Conservation (phyloP, 2,113 vertebrate species). For the Recurvirostra avosetta region DNA sequence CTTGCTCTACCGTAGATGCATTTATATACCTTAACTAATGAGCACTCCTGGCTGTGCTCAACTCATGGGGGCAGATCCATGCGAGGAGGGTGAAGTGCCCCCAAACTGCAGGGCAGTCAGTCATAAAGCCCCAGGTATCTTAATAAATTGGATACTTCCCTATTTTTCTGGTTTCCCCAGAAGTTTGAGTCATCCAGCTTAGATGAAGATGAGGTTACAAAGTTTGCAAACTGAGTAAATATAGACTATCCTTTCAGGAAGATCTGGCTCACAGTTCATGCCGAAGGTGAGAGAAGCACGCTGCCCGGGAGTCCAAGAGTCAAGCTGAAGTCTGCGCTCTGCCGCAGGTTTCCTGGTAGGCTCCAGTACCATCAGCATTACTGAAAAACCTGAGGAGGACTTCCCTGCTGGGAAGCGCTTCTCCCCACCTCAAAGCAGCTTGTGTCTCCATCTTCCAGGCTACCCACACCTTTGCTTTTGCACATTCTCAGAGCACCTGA, state of each 20-base stretch:
- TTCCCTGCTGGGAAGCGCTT: rapidly evolving
- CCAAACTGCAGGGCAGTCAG: neutral
- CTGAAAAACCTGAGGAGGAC: neutral
- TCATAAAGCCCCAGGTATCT: neutral
- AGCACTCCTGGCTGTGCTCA: neutral
- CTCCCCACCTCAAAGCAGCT: neutral
- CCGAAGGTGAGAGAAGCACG: neutral
- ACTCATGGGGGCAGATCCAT: rapidly evolving
- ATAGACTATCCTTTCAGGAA: neutral
- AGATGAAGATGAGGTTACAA: neutral
- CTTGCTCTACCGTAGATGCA: rapidly evolving
- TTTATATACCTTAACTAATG: rapidly evolving
- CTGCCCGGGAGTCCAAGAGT: rapidly evolving
- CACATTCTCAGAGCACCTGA: neutral
- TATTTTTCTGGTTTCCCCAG: constrained; percentile 15
- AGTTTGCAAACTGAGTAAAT: neutral
- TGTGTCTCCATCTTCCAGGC: neutral
- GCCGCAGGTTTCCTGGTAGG: neutral
- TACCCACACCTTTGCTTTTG: neutral
- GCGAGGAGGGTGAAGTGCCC: rapidly evolving
- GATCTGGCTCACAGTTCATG: neutral
- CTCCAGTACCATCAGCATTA: neutral
- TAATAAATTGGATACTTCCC: neutral
- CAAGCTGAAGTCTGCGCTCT: rapidly evolving
- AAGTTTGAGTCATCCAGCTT: constrained; percentile 8